A percentile compares a stretch with the other conserved stretches of the same genome.
Conservation (phyloP, 1,140 invertebrate species). For the Apis cerana region DNA sequence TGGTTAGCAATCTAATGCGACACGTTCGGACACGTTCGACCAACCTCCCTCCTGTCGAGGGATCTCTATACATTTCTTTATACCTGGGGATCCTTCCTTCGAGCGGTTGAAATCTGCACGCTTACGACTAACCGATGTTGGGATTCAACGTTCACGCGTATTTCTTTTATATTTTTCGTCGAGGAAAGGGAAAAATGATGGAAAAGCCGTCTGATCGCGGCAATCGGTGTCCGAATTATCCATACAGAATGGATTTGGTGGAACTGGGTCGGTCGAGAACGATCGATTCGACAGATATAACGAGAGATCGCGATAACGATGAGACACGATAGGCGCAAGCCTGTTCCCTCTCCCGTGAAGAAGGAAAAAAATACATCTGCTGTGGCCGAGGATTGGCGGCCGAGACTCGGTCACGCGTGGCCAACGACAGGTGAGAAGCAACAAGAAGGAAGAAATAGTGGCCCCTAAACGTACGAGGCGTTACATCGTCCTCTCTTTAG, state of each 20-base stretch:
- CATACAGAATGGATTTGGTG: background rate
- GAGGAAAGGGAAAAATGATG: too few relatives aligned
- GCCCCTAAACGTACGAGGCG: slow-evolving; percentile 26
- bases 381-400: background rate
- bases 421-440: slow-evolving; percentile 53
- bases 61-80: too few relatives aligned
- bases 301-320: slow-evolving; percentile 51
- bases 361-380: slow-evolving; percentile 25
- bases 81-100: too few relatives aligned
- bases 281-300: slow-evolving; percentile 16
- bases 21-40: slow-evolving; percentile 54
- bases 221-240: too few relatives aligned
- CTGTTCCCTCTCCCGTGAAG: slow-evolving; percentile 12
- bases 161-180: too few relatives aligned
- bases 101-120: too few relatives aligned
- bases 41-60: slow-evolving; percentile 51
- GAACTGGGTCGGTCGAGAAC: background rate
- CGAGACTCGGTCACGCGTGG: slow-evolving; percentile 44
- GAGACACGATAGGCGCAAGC: slow-evolving; percentile 21
- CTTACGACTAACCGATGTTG: too few relatives aligned
- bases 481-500: slow-evolving; percentile 31
- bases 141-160: too few relatives aligned
- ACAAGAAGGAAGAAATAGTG: slow-evolving; percentile 54
- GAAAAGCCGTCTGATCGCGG: too few relatives aligned
- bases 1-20: slow-evolving; percentile 66